Evolutionary conservation across 2,797 vertebrate species (phyloP).

Genomic region (Syngnathus acus): DNA sequence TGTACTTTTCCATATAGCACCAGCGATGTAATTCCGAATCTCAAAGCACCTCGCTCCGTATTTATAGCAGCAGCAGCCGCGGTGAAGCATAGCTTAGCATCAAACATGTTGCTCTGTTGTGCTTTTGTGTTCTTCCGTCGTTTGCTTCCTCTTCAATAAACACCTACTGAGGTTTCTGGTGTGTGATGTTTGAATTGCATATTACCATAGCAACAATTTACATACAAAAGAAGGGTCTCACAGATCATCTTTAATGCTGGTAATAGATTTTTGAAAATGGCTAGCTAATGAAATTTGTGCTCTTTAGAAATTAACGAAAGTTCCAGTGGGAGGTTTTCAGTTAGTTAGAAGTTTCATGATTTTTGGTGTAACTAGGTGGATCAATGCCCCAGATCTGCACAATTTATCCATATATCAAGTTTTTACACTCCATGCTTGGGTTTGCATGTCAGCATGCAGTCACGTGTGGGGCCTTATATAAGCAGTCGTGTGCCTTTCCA

Average conservation of each 20-base stretch:
- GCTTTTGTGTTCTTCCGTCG: slow-evolving; percentile 48
- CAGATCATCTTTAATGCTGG: not conserved
- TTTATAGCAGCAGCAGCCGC: slow-evolving; percentile 9
- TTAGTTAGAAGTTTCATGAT: too few relatives aligned
- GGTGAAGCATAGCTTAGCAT: slow-evolving; percentile 29
- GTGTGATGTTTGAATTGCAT: slow-evolving; percentile 4
- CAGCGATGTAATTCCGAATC: slow-evolving; percentile 19
- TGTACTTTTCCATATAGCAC: slow-evolving; percentile 15
- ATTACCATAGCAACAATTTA: not conserved
- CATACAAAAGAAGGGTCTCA: not conserved
- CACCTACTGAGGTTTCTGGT: slow-evolving; percentile 18
- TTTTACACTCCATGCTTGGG: too few relatives aligned
- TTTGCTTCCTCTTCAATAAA: slow-evolving; percentile 48
- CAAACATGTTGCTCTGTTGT: slow-evolving; percentile 42
- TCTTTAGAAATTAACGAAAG: too few relatives aligned
- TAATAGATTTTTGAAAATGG: not conserved
- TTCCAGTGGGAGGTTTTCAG: too few relatives aligned
- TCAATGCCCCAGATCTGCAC: too few relatives aligned
- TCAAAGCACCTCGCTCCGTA: slow-evolving; percentile 15
- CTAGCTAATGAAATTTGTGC: not conserved
- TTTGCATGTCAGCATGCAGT: too few relatives aligned
- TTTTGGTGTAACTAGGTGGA: too few relatives aligned
- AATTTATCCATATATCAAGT: too few relatives aligned
- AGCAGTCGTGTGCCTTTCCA: too few relatives aligned
- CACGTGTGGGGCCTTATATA: too few relatives aligned